These are phyloP conservation scores for Prosopocoilus inquinatus DNA, from an alignment of 2,888 invertebrate species.

Conservation along the genomic window DNA sequence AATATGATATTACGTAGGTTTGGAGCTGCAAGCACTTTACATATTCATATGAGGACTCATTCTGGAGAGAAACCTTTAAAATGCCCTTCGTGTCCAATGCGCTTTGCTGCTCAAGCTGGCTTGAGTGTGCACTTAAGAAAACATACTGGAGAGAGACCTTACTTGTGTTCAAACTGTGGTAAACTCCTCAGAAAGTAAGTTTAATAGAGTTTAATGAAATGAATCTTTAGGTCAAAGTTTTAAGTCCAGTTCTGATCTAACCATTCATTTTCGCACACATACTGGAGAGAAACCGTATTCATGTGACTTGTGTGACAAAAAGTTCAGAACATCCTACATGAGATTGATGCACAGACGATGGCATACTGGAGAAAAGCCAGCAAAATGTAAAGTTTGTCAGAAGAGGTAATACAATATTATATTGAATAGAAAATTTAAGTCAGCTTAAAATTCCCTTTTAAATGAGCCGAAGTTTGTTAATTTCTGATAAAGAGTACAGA, in stretches of 20 bases:
- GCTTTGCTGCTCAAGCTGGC: constrained; percentile 8
- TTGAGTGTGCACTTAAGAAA: constrained; percentile 11
- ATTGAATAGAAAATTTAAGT: too few relatives aligned
- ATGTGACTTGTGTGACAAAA: constrained; percentile 11
- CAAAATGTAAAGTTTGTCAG: constrained; percentile 3
- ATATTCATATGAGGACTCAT: constrained; percentile 7
- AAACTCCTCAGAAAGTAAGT: background rate
- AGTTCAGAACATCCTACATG: constrained; percentile 7
- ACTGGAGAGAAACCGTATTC: constrained; percentile 8
- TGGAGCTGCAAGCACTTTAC: constrained; percentile 6
- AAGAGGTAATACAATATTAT: constrained; percentile 9
- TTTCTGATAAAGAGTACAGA: too few relatives aligned
- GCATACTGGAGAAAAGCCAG: constrained; percentile 11
- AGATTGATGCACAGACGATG: constrained; percentile 12
- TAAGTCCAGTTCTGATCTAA: constrained; percentile 5
- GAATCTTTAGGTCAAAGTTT: background rate
- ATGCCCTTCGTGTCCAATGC: constrained; percentile 11
- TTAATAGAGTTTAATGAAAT: background rate
- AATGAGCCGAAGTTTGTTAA: too few relatives aligned
- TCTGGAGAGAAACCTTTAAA: constrained; percentile 11
- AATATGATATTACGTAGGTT: constrained; percentile 2
- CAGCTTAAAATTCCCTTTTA: too few relatives aligned
- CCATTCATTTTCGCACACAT: constrained; percentile 5
- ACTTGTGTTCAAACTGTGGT: constrained; percentile 12
- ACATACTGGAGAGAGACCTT: constrained; percentile 10